A percentile compares a stretch with the other conserved stretches of the same genome.
Evolutionary conservation across 2,888 invertebrate genomes (phyloP).

Genomic region (Antheraea assamensis): DNA sequence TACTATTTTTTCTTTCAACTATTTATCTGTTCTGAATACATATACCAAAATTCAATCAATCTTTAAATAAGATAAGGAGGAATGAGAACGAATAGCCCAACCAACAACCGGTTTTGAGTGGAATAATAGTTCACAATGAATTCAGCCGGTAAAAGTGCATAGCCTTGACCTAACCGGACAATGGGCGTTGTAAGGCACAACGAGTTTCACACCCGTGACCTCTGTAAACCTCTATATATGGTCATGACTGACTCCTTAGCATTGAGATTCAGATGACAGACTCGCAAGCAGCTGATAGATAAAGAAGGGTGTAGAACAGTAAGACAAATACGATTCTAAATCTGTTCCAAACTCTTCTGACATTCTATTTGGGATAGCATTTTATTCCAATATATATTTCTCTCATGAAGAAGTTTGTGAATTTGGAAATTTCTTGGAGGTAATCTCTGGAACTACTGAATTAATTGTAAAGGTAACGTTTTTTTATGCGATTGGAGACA

Average conservation of each 20-base stretch:
- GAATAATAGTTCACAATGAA: not conserved
- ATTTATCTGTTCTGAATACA: not conserved
- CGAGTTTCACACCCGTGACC: constrained; percentile 2
- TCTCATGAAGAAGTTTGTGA: not conserved
- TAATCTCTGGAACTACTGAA: too few species aligned
- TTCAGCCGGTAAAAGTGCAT: constrained; percentile 2
- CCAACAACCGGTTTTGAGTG: not conserved
- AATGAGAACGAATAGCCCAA: not conserved
- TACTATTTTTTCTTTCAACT: not conserved
- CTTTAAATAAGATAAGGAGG: not conserved
- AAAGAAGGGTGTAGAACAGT: not conserved
- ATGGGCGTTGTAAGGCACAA: not conserved
- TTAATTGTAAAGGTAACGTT: too few species aligned
- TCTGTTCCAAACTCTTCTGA: not conserved
- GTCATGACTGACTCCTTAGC: not conserved
- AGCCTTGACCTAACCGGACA: constrained; percentile 5
- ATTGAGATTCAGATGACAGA: not conserved
- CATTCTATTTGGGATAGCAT: not conserved
- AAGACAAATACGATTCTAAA: not conserved
- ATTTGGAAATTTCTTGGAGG: too few species aligned
- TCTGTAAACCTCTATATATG: not conserved
- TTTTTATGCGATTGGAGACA: too few species aligned
- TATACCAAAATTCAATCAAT: not conserved
- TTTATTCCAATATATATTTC: not conserved
- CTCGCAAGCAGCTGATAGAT: not conserved